Evolutionary conservation across 2,888 invertebrate genomes (phyloP), one percentile per base, ranked within the genome.

Genomic region (Microplitis manilae): DNA sequence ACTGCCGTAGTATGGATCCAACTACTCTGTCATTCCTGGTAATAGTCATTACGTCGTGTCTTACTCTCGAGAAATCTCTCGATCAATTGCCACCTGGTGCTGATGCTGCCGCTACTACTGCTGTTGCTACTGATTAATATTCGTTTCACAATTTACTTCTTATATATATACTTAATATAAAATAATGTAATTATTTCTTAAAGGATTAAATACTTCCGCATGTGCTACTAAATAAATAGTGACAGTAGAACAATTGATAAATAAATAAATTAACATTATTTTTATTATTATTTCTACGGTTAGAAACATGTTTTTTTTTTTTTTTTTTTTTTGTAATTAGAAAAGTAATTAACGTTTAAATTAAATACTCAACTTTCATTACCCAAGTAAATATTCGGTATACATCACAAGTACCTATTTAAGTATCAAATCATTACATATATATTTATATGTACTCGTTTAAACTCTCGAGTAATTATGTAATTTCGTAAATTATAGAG

Each of bases 401-500:
- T 8, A 50, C 5, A 50, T 50, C 13, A 50, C 50, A 50, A 50
- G 9, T 13, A 13, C 13, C 50, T 13, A 50, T 50, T 50, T 50
- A 50, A 13, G 30, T 9, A 30, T 65, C 38, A 30, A 65, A 38
- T 65, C 38, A 79, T 78, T 79, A 77, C 82, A 13, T 15, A 2
- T 15, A 2, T 17, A 64, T 39, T 50, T 65, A 59, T 30, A n/a
- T 50, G 40, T 61, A 61, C 41, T 59, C 38, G n/a, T 20, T n/a
- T 38, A 7, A n/a, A 81, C 79, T 81, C 79, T 80, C 77, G 81
- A 82, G 85, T 87, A 88, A 88, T 88, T 87, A 88, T 86, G 86
- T 88, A 88, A 88, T 88, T 88, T 87, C 87, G 87, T 84, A 85
- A 88, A 88, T 88, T 88, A 87, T 87, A 88, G 85, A 50, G 50